Conservation (phyloP, 2,888 invertebrate species). For the Geotrupes spiniger region DNA sequence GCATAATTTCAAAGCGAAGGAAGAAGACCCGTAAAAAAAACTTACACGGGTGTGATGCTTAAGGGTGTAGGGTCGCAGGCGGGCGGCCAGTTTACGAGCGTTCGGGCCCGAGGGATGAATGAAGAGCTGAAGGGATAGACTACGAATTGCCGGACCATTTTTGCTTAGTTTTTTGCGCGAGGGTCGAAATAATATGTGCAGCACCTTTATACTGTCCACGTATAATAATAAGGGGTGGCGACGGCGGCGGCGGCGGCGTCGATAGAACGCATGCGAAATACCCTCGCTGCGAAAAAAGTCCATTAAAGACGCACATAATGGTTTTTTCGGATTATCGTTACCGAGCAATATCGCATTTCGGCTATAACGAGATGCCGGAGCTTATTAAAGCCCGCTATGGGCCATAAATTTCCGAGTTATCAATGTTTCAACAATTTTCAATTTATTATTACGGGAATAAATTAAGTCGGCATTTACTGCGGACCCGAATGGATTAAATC, state of each 20-base stretch:
- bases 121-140: slow-evolving; percentile 47
- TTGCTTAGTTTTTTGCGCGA: slow-evolving; percentile 46
- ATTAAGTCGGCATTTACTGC: too few species aligned
- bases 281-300: background rate
- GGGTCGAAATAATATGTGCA: slow-evolving; percentile 41
- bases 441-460: too few species aligned
- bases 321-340: too few species aligned
- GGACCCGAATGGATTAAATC: too few species aligned
- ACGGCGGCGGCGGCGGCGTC: slow-evolving; percentile 9
- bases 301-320: too few species aligned
- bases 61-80: slow-evolving; percentile 35
- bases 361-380: too few species aligned
- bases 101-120: slow-evolving; percentile 48
- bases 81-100: slow-evolving; percentile 42
- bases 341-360: too few species aligned
- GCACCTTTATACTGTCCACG: slow-evolving; percentile 41
- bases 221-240: slow-evolving; percentile 34
- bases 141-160: slow-evolving; percentile 47
- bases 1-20: too few species aligned
- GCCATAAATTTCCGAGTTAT: too few species aligned
- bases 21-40: slow-evolving; percentile 31
- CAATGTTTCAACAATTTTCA: too few species aligned
- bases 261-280: slow-evolving; percentile 27
- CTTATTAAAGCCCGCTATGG: too few species aligned
- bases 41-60: slow-evolving; percentile 43